Evolutionary conservation across 2,797 vertebrate genomes (phyloP).

Genomic region (Telmatherina bonti): DNA sequence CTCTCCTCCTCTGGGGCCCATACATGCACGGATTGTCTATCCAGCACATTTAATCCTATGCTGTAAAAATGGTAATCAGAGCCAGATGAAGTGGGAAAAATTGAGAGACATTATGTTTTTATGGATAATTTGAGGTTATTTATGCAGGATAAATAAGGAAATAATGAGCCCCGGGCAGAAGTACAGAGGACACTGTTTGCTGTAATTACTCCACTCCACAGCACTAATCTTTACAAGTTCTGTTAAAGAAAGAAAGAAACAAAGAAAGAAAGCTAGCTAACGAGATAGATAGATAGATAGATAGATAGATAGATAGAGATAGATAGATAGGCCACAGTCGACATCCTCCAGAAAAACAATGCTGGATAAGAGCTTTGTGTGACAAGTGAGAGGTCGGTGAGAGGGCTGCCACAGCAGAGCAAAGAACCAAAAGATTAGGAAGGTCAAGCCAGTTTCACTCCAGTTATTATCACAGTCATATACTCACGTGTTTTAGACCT

Average conservation of each 20-base stretch:
- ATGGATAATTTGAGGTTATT: constrained; percentile 86
- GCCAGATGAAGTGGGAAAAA: constrained; percentile 83
- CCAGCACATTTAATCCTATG: constrained; percentile 82
- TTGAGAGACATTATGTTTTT: constrained; percentile 79
- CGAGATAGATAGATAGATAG: constrained; percentile 27
- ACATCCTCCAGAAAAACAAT: constrained; percentile 69
- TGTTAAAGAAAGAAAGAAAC: constrained; percentile 31
- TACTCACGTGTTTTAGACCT: constrained; percentile 7
- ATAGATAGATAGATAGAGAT: not conserved
- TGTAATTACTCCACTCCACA: constrained; percentile 46
- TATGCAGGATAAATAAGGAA: constrained; percentile 82
- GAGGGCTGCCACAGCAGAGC: constrained; percentile 67
- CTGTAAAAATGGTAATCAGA: constrained; percentile 85
- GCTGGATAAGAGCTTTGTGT: constrained; percentile 60
- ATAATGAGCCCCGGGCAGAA: constrained; percentile 74
- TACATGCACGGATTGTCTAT: constrained; percentile 73
- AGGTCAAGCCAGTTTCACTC: constrained; percentile 57
- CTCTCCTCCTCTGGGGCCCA: constrained; percentile 66
- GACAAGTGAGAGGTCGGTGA: constrained; percentile 71
- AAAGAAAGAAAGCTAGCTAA: constrained; percentile 24
- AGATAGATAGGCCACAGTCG: constrained; percentile 50
- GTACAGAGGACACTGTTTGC: constrained; percentile 56
- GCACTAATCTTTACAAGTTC: constrained; percentile 48
- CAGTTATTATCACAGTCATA: constrained; percentile 20
- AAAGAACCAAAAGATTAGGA: constrained; percentile 50